Evolutionary conservation across 1,140 invertebrate genomes (phyloP).

Genomic region (Chymomyza costata): DNA sequence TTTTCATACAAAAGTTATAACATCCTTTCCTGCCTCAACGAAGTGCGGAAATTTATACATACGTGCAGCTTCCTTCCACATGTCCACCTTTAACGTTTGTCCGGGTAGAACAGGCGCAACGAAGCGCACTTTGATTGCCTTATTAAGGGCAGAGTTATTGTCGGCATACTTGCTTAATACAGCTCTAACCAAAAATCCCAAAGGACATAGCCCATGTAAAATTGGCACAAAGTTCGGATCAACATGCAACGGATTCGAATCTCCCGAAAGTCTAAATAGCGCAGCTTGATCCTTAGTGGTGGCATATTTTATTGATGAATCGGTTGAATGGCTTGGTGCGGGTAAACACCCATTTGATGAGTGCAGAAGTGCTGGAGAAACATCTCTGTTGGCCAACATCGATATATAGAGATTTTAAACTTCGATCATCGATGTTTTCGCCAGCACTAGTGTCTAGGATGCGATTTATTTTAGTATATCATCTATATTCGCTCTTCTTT

Average conservation of each 20-base stretch:
- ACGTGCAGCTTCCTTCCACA: conserved; percentile 91
- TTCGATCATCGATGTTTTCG: too few relatives aligned
- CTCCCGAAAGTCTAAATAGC: conserved; percentile 85
- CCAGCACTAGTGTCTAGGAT: too few relatives aligned
- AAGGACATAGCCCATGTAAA: conserved; percentile 92
- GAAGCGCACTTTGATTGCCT: conserved; percentile 93
- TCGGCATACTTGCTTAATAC: conserved; percentile 82
- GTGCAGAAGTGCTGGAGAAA: too few relatives aligned
- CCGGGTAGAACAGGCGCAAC: conserved; percentile 93
- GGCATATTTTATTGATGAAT: conserved; percentile 83
- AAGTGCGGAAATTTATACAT: conserved; percentile 92
- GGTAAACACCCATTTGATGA: too few relatives aligned
- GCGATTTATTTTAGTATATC: too few relatives aligned
- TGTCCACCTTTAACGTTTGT: conserved; percentile 91
- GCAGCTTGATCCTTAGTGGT: conserved; percentile 88
- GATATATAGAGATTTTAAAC: too few relatives aligned
- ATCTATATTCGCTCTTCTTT: too few relatives aligned
- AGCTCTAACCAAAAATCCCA: conserved; percentile 76
- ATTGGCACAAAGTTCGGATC: conserved; percentile 93
- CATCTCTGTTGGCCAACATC: too few relatives aligned
- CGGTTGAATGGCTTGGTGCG: conserved; percentile 84
- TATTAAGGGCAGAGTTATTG: conserved; percentile 86
- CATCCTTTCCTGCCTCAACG: conserved; percentile 85
- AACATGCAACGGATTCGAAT: conserved; percentile 95
- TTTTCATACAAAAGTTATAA: too few relatives aligned